Conservation (phyloP, 23 tunicate species). For the Phallusia fumigata region DNA sequence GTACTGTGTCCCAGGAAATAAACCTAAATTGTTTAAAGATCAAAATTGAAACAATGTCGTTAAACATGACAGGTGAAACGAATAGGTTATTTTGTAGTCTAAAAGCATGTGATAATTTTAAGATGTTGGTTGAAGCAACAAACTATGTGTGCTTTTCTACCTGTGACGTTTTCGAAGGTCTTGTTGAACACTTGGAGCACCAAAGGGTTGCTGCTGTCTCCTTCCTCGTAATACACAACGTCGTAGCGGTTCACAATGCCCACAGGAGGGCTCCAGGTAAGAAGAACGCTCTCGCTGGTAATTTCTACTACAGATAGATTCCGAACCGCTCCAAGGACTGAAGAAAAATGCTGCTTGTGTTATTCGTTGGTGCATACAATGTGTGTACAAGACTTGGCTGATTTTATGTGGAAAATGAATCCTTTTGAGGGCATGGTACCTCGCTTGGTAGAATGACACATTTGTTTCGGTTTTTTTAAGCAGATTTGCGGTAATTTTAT, state of each 20-base stretch:
- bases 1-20: conserved; percentile 16
- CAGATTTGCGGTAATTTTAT: too few species aligned
- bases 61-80: too few species aligned
- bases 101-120: too few species aligned
- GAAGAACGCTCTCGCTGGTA: conserved; percentile 16
- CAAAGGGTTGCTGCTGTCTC: neutral
- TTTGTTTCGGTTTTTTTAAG: too few species aligned
- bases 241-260: conserved; percentile 15
- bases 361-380: neutral
- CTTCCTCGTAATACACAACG: conserved; percentile 15
- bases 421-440: too few species aligned
- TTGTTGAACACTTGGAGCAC: neutral
- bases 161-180: conserved; percentile 17
- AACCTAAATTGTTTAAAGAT: conserved; percentile 7
- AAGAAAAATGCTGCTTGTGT: neutral
- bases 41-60: neutral
- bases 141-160: too few species aligned
- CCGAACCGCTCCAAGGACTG: conserved; percentile 9
- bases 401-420: too few species aligned
- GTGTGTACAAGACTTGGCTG: neutral
- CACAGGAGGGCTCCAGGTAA: conserved; percentile 14
- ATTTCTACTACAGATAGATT: neutral
- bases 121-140: neutral
- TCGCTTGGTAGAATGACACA: too few species aligned
- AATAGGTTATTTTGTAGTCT: too few species aligned